Percentiles rank a stretch among this genome's conserved stretches.
Conservation (phyloP, 1,140 invertebrate genomes). For the Medauroidea extradentata region DNA sequence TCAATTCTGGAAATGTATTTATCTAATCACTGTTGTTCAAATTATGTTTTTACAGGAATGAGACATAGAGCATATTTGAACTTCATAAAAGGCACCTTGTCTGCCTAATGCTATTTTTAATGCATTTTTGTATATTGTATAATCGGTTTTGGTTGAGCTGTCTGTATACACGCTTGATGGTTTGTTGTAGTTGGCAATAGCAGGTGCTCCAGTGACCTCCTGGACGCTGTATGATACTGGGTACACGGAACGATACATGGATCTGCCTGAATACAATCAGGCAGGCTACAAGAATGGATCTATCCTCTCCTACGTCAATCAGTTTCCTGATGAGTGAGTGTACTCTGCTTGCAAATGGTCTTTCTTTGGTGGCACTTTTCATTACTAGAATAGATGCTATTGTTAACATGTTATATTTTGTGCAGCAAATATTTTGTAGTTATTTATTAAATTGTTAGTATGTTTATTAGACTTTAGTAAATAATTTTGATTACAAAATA, state of each 20-base stretch:
- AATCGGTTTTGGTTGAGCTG: too few species aligned
- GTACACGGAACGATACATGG: slow-evolving; percentile 98
- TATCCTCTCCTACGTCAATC: slow-evolving; percentile 71
- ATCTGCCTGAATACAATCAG: slow-evolving; percentile 75
- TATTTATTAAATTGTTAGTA: not conserved
- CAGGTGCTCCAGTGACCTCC: slow-evolving; percentile 94
- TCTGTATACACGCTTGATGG: too few species aligned
- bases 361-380: not conserved
- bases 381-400: not conserved
- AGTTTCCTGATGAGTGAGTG: slow-evolving; percentile 86
- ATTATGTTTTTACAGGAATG: too few species aligned
- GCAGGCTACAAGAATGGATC: slow-evolving; percentile 74
- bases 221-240: slow-evolving; percentile 95
- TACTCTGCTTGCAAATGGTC: not conserved
- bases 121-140: slow-evolving; percentile 11
- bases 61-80: too few species aligned
- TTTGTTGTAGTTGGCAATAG: slow-evolving; percentile 66
- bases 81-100: too few species aligned
- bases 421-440: not conserved
- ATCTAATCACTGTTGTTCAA: too few species aligned
- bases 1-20: too few species aligned
- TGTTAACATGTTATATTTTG: not conserved
- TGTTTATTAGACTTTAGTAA: not conserved
- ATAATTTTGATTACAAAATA: too few species aligned
- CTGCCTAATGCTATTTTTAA: too few species aligned